Percentiles rank a stretch among this genome's conserved stretches.
These are phyloP conservation scores for Indri indri DNA, from an alignment of 2,113 vertebrate species.

Conservation along the genomic window DNA sequence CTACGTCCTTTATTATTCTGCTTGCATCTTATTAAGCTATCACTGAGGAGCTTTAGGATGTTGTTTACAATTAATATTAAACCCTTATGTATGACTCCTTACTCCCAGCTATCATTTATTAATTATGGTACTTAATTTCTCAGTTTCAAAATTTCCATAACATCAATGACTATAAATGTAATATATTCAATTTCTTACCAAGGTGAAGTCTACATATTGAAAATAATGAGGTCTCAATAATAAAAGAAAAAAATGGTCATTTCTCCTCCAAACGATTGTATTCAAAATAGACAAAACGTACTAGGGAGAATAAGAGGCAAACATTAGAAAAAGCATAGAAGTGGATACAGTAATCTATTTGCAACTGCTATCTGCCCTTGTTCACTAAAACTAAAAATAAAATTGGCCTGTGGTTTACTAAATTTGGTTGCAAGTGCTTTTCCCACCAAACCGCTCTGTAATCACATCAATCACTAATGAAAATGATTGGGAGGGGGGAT, in stretches of 20 bases:
- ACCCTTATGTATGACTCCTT: neutral
- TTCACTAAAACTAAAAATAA: constrained; percentile 59
- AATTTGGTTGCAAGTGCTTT: constrained; percentile 64
- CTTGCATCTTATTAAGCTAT: neutral
- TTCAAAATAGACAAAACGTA: constrained; percentile 39
- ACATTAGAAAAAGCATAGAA: constrained; percentile 3
- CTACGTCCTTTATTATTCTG: neutral
- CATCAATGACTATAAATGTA: neutral
- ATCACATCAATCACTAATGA: constrained; percentile 58
- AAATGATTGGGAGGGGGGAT: neutral
- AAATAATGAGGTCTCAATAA: neutral
- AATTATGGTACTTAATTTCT: neutral
- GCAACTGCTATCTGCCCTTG: constrained; percentile 42
- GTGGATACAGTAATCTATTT: neutral
- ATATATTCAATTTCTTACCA: neutral
- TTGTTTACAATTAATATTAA: neutral
- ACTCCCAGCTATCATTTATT: neutral
- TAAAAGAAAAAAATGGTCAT: neutral
- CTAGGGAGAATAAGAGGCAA: neutral
- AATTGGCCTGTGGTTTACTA: constrained; percentile 48
- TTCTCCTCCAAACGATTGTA: constrained; percentile 28
- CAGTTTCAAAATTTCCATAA: constrained; percentile 16
- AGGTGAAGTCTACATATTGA: neutral
- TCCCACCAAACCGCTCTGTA: constrained; percentile 45
- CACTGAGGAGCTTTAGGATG: neutral